Base-by-base conservation (phyloP, 2,888 invertebrate genomes). In the Phyllotreta cruciferae region DNA sequence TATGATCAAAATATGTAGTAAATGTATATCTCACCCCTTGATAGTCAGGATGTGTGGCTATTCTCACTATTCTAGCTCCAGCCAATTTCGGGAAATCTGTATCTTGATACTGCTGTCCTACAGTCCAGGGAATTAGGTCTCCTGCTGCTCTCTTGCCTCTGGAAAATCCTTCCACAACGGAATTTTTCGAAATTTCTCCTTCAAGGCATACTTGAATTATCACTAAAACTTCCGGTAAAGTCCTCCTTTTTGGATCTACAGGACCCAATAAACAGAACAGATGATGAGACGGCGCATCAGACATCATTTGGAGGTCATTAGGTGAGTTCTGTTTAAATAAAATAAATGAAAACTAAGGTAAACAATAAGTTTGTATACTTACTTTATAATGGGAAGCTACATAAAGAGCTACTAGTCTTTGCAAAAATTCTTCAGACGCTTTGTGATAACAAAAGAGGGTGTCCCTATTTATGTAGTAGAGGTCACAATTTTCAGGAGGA, bases 361-460 rank as follows among this genome's bases (percentile, higher is more conserved):
- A 42, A n/a, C 5, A 42, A 42, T n/a, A 42, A 6, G 5, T n/a
- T 42, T 5, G 5, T 11, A 52, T 47, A 63, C 70, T 75, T 75
- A 88, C 92, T 86, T 98, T 99, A 80, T 99, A 99, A 83, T 99
- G 99, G 5, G 98, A 98, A 0, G 99, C 90, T 0, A 98, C 98
- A 79, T 96, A 98, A 45, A 99, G 88, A 9, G 95, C 88, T 70
- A 99, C 94, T 7, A 99, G 79, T 63, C 94, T 85, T 73, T 98
- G 96, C 7, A 99, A 83, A 81, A 99, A 98, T 1, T 90, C 87
- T 81, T 95, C 95, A 0, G 94, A 93, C 0, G 96, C 96, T 77
- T 91, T 91, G 78, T 98, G 97, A 80, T 95, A 98, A 60, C 96
- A 97, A 82, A 99, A 99, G 35, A 99, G 82, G 0, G 98, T 96